A percentile compares a stretch with the other conserved stretches of the same genome.
These are phyloP conservation scores for Hypselothyrea guttata DNA, from an alignment of 2,888 invertebrate genomes.

Conservation along the genomic window DNA sequence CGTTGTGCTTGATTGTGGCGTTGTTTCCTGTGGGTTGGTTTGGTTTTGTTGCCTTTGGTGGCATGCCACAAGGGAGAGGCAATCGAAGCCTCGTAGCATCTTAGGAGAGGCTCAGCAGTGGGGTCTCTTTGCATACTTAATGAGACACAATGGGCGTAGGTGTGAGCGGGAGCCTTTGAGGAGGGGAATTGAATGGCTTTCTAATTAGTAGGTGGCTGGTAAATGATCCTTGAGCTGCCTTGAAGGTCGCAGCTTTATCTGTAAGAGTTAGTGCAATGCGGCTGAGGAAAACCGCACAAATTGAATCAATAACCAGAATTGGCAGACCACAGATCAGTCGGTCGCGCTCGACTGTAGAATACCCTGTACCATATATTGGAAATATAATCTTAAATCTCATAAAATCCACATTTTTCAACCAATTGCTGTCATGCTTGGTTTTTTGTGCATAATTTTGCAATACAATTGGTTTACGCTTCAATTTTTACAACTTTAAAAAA, in stretches of 20 bases:
- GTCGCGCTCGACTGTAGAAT: too few species aligned
- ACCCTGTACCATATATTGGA: too few species aligned
- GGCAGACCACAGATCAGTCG: too few species aligned
- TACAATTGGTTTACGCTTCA: too few species aligned
- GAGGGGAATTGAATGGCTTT: conserved; percentile 57
- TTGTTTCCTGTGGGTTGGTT: conserved; percentile 3
- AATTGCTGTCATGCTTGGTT: too few species aligned
- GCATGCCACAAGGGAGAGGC: conserved; percentile 38
- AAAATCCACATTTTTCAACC: too few species aligned
- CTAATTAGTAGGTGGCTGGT: conserved; percentile 65
- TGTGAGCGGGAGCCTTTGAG: conserved; percentile 2
- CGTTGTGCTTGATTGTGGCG: conserved; percentile 21
- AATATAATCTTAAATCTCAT: too few species aligned
- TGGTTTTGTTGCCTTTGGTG: conserved; percentile 19
- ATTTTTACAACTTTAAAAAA: too few species aligned
- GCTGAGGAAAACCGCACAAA: conserved; percentile 39
- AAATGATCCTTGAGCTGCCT: conserved; percentile 63
- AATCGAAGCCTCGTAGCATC: conserved; percentile 39
- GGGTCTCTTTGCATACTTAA: conserved; percentile 35
- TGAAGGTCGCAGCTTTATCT: conserved; percentile 37
- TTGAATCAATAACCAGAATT: conserved; percentile 67
- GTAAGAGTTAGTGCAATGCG: conserved; percentile 10
- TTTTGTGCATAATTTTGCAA: too few species aligned
- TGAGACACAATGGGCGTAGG: conserved; percentile 38
- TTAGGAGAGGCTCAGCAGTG: too few species aligned